phyloP scores from a whole-genome alignment of 2,888 invertebrate genomes.

The Meteorus cinctellus region DNA sequence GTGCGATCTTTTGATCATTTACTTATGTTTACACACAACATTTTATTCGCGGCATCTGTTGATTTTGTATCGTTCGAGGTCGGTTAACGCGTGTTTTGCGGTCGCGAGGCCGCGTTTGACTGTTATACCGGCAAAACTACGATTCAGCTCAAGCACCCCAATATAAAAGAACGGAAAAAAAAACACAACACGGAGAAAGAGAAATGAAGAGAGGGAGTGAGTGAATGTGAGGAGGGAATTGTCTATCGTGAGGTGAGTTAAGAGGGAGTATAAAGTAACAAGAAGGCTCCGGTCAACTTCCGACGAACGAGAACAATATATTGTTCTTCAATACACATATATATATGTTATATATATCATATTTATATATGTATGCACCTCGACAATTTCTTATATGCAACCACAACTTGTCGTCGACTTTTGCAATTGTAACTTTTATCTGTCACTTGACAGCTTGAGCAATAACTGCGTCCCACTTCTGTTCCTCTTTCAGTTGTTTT shows the following conservation, averaged over 20 bases:
- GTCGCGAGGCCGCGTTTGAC: constrained; percentile 62
- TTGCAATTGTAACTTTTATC: constrained; percentile 4
- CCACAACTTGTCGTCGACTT: neutral
- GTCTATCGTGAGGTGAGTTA: constrained; percentile 18
- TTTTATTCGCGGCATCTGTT: too few relatives aligned
- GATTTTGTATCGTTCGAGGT: constrained; percentile 26
- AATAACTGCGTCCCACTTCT: neutral
- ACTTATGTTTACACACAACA: too few relatives aligned
- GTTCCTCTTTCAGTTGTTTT: neutral
- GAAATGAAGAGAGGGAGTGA: constrained; percentile 7
- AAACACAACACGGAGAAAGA: constrained; percentile 12
- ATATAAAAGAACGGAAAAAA: neutral
- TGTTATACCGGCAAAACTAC: constrained; percentile 54
- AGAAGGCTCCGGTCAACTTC: neutral
- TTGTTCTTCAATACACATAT: neutral
- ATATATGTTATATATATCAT: neutral
- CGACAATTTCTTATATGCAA: neutral
- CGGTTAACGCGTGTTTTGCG: constrained; percentile 46
- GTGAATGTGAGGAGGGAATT: neutral
- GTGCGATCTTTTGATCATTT: too few relatives aligned
- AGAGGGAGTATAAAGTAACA: neutral
- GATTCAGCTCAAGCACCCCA: constrained; percentile 46
- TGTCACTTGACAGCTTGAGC: constrained; percentile 1
- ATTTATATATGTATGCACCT: neutral
- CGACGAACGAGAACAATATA: neutral